Percentiles rank a stretch among this genome's conserved stretches.
Conservation (phyloP, 2,797 vertebrate genomes). For the Rhincodon typus region DNA sequence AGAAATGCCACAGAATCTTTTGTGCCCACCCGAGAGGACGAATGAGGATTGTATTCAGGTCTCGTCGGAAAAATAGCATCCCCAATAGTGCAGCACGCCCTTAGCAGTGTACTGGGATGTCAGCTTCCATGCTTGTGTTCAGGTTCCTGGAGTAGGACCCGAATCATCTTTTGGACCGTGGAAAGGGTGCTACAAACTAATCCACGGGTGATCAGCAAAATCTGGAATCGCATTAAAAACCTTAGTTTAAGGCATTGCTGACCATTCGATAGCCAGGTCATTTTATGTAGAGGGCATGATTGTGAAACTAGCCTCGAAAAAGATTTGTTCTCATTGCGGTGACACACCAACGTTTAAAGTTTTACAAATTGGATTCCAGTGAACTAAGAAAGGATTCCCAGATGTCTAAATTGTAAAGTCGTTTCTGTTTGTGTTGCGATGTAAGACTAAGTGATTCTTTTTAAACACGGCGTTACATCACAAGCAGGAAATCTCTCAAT, state of each 20-base stretch:
- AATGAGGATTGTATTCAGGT: too few species aligned
- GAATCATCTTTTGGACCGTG: background rate
- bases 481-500: background rate
- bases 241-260: too few species aligned
- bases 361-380: background rate
- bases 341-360: background rate
- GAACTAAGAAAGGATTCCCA: background rate
- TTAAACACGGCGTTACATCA: background rate
- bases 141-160: background rate
- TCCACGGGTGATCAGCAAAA: background rate
- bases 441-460: background rate
- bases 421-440: background rate
- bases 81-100: background rate
- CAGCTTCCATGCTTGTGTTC: background rate
- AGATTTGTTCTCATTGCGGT: background rate
- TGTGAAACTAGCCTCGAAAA: background rate
- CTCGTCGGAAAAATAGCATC: too few species aligned
- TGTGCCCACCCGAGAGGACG: too few species aligned
- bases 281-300: background rate
- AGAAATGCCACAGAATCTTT: too few species aligned
- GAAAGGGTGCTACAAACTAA: background rate
- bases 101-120: background rate
- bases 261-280: background rate
- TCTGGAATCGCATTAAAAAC: background rate
- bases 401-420: background rate